Conservation (phyloP, 2,888 invertebrate genomes). For the Loripinus fragilis region DNA sequence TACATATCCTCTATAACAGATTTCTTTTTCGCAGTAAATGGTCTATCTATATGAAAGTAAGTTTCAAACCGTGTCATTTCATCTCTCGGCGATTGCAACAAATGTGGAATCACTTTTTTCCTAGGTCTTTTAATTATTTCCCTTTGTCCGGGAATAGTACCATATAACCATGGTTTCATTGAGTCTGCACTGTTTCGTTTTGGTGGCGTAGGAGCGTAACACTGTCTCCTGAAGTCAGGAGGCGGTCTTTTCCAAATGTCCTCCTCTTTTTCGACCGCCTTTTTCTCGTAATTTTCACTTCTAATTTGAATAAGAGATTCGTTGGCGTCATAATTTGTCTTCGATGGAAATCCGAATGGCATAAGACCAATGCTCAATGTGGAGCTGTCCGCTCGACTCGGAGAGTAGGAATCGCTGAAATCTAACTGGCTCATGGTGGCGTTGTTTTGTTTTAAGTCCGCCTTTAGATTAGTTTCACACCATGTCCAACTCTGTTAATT, state of each 20-base stretch:
- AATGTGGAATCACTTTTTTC: slow-evolving; percentile 58
- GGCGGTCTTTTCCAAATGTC: slow-evolving; percentile 80
- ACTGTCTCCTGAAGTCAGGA: slow-evolving; percentile 80
- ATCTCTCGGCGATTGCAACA: slow-evolving; percentile 54
- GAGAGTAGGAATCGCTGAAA: slow-evolving; percentile 53
- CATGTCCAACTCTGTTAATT: no score
- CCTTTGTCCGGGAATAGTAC: slow-evolving; percentile 75
- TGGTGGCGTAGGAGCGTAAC: slow-evolving; percentile 79
- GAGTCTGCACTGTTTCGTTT: slow-evolving; percentile 80
- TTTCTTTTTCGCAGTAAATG: slow-evolving; percentile 78
- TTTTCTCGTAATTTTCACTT: slow-evolving; percentile 69
- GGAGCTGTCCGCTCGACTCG: slow-evolving; percentile 59
- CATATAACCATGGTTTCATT: slow-evolving; percentile 80
- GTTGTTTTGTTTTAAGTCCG: no score
- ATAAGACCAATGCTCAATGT: slow-evolving; percentile 65
- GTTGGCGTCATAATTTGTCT: slow-evolving; percentile 77
- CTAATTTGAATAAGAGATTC: slow-evolving; percentile 73
- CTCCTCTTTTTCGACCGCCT: slow-evolving; percentile 59
- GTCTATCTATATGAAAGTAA: slow-evolving; percentile 72
- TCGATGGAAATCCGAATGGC: slow-evolving; percentile 78
- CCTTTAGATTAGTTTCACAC: no score
- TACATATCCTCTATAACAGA: slow-evolving; percentile 76
- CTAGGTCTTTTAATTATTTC: slow-evolving; percentile 62
- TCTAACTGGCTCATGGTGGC: slow-evolving; percentile 63
- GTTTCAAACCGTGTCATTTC: slow-evolving; percentile 64